phyloP scores from a whole-genome alignment of 2,113 vertebrate genomes.

The Lutjanus erythropterus region DNA sequence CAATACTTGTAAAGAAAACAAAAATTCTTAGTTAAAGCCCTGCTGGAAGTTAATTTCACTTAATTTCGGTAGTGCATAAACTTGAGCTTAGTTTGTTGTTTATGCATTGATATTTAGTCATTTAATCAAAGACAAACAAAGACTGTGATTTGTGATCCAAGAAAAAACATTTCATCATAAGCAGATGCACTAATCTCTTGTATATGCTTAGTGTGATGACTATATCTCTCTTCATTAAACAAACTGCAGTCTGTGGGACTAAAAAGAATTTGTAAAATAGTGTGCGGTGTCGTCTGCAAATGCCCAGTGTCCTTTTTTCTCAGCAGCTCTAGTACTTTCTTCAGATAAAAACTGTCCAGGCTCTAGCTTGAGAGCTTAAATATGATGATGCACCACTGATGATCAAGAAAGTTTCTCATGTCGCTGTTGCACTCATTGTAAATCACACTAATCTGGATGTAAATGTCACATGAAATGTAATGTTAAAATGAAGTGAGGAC shows the following conservation, averaged over 20 bases:
- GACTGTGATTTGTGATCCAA: background rate
- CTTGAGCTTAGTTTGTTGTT: background rate
- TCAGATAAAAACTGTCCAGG: too few relatives aligned
- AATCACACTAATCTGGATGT: background rate
- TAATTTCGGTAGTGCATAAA: background rate
- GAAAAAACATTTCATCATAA: background rate
- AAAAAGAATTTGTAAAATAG: background rate
- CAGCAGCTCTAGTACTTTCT: background rate
- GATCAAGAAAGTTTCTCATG: background rate
- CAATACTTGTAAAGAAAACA: too few relatives aligned
- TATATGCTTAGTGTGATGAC: background rate
- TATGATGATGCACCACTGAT: background rate
- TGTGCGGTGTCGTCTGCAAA: background rate
- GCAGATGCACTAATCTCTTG: background rate
- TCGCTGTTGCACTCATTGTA: background rate
- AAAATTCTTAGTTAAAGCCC: background rate
- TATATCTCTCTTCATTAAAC: background rate
- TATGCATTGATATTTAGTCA: background rate
- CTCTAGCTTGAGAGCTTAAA: background rate
- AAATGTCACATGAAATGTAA: slow-evolving; percentile 17
- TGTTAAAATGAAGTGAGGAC: slow-evolving; percentile 1
- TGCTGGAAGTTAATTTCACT: too few relatives aligned
- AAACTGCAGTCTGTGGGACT: background rate
- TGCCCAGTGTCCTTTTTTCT: background rate
- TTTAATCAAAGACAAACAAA: background rate